Percentiles rank a stretch among this genome's conserved stretches.
Evolutionary conservation across 1,140 invertebrate species (phyloP).

Genomic region (Zaprionus tsacasi): DNA sequence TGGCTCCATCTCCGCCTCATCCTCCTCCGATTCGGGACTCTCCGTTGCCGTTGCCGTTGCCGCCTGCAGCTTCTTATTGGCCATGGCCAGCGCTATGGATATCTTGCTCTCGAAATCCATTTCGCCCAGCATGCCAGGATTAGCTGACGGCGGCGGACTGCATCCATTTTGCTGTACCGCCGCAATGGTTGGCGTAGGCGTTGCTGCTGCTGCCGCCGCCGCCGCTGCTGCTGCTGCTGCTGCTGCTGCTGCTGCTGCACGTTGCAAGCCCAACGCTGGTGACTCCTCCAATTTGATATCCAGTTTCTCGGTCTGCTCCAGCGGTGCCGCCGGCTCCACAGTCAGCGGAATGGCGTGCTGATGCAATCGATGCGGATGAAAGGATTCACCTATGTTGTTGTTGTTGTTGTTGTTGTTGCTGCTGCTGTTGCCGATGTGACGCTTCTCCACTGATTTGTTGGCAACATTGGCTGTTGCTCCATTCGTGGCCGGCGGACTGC

Average conservation of each 20-base stretch:
- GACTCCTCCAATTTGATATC: constrained; percentile 80
- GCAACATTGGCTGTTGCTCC: neutral
- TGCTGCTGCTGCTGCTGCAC: constrained; percentile 50
- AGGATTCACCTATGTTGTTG: constrained; percentile 43
- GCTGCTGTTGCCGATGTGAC: constrained; percentile 27
- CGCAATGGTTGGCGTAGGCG: constrained; percentile 22
- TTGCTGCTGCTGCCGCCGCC: constrained; percentile 34
- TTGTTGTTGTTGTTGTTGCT: constrained; percentile 50
- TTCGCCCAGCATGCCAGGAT: constrained; percentile 41
- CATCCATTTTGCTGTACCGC: constrained; percentile 28
- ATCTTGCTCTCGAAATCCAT: constrained; percentile 83
- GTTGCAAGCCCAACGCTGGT: constrained; percentile 68
- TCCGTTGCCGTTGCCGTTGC: neutral
- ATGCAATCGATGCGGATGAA: constrained; percentile 65
- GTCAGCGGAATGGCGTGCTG: constrained; percentile 78
- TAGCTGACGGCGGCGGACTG: constrained; percentile 25
- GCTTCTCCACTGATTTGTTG: constrained; percentile 49
- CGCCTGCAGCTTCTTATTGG: constrained; percentile 53
- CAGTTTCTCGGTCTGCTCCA: constrained; percentile 81
- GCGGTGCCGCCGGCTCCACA: constrained; percentile 76
- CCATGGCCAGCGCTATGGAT: constrained; percentile 67
- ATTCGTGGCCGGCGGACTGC: constrained; percentile 13
- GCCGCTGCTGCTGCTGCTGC: constrained; percentile 34
- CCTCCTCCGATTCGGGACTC: constrained; percentile 42
- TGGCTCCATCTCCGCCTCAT: constrained; percentile 20